These are phyloP conservation scores for Proisotoma minuta DNA, from an alignment of 2,888 invertebrate species.

Conservation along the genomic window DNA sequence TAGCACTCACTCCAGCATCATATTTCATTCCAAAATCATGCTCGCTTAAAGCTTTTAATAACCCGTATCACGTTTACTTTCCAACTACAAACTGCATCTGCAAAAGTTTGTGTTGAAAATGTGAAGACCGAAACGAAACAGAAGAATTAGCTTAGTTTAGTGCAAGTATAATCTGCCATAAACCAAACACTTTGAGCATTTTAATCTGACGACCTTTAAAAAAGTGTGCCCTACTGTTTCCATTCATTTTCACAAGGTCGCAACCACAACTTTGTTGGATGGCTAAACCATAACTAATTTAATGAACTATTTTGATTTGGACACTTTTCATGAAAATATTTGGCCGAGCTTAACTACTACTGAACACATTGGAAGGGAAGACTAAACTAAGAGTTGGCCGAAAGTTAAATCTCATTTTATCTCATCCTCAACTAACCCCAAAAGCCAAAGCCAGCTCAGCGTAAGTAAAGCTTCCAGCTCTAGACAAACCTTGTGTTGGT, in stretches of 20 bases:
- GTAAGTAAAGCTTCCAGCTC: neutral
- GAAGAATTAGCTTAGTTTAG: too few relatives aligned
- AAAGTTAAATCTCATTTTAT: constrained; percentile 15
- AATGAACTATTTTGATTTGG: neutral
- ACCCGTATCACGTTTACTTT: neutral
- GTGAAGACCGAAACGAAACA: too few relatives aligned
- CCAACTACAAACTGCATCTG: too few relatives aligned
- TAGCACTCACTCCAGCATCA: neutral
- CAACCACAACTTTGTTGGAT: neutral
- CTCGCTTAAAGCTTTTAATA: neutral
- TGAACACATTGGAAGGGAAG: constrained; percentile 7
- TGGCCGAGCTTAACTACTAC: neutral
- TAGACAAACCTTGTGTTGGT: neutral
- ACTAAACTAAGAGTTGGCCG: neutral
- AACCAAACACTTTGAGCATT: too few relatives aligned
- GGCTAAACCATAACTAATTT: neutral
- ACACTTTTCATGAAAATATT: neutral
- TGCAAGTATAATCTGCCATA: too few relatives aligned
- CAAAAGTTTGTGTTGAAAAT: too few relatives aligned
- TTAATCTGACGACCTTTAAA: constrained; percentile 13
- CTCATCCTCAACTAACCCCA: constrained; percentile 8
- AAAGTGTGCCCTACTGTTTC: neutral
- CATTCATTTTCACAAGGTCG: constrained; percentile 14
- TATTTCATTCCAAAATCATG: too few relatives aligned
- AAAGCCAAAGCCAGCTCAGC: neutral